phyloP scores from a whole-genome alignment of 1,140 invertebrate genomes.

The Liolophura sinensis region DNA sequence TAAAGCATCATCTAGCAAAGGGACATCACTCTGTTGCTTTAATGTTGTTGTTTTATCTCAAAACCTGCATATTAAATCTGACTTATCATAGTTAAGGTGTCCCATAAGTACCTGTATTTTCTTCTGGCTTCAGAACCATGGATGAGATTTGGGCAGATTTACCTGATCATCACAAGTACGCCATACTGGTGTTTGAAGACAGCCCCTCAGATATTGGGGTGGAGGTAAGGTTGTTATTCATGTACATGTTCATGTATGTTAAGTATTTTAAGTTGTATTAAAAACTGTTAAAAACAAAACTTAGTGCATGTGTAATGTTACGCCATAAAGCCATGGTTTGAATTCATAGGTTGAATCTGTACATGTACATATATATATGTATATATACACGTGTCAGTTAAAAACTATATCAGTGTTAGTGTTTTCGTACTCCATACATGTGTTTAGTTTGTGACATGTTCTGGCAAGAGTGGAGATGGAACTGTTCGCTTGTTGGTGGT shows the following conservation, averaged over 20 bases:
- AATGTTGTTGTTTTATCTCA: too few species aligned
- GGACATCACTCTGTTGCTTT: too few species aligned
- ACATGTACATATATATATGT: background rate
- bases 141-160: conserved; percentile 46
- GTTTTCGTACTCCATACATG: too few species aligned
- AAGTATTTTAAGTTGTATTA: background rate
- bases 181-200: conserved; percentile 47
- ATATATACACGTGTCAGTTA: background rate
- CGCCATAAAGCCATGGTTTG: background rate
- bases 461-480: too few species aligned
- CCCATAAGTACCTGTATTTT: background rate
- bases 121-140: conserved; percentile 27
- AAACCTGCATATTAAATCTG: too few species aligned
- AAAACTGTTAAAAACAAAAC: background rate
- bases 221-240: conserved; percentile 26
- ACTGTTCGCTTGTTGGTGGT: too few species aligned
- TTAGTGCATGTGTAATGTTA: background rate
- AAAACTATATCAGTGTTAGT: too few species aligned
- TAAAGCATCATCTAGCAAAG: too few species aligned
- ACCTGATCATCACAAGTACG: conserved; percentile 31
- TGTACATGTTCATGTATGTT: background rate
- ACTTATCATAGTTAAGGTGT: too few species aligned
- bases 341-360: background rate
- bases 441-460: too few species aligned
- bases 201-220: conserved; percentile 33